Base-by-base conservation (phyloP, 2,113 vertebrate species). In the Motacilla tschutschensis region DNA sequence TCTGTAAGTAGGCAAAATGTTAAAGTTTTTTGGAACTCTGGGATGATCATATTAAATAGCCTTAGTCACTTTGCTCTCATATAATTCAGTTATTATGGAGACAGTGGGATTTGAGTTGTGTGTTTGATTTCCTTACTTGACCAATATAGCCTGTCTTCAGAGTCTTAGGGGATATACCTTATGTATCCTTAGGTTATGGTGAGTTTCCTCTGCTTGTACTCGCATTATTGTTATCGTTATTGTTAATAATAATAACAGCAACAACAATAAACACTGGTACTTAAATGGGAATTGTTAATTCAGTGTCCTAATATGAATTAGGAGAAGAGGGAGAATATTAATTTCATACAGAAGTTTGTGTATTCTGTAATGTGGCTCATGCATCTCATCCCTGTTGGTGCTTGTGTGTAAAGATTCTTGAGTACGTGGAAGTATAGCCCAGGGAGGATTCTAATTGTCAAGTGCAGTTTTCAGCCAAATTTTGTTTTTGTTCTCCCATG, bases 341-440 rank as follows among this genome's bases (percentile, higher is more conserved):
- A 92, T 83, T 85, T 87, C 70, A 70, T 91, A 59, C 59, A 75
- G 53, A 83, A 76, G 6, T 48, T 55, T 92, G 17, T 89, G 59
- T 63, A 53, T 94, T 88, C 80, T 86, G n/a, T 88, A 82, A 79
- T 89, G 79, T 87, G 53, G 15, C 26, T 89, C 41, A 10, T 83
- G 69, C 59, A 38, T 75, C 58, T 86, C 83, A 66, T 73, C 51
- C 31, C 58, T 38, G 43, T 82, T 53, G 71, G 31, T 85, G 57
- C 15, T 90, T 87, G 47, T 62, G 36, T 67, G 44, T 82, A 76
- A 93, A 74, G 50, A 63, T 8, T 40, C n/a, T 79, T 1, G 29
- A 76, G 72, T 80, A 71, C n/a, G 73, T 51, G 48, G 66, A 84
- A 92, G 35, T 51, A 33, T 85, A 94, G 77, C 78, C 90, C 29